Evolutionary conservation across 2,113 vertebrate species (phyloP), one percentile per base, ranked within the genome.

Genomic region (Brienomyrus brachyistius): DNA sequence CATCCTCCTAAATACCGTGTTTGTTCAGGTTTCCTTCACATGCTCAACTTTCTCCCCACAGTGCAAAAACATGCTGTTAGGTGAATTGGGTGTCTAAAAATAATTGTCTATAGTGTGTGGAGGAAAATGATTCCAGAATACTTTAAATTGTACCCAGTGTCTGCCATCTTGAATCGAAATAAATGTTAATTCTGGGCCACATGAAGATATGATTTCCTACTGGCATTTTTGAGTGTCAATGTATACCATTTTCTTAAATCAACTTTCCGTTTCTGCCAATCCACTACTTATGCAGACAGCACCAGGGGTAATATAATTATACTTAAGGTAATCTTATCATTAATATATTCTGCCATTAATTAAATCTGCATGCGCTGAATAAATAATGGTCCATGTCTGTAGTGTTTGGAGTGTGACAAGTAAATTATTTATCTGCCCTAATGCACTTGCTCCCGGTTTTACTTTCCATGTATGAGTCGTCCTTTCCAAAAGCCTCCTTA

Each of bases 351-450:
- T 90, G 90, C 90, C 87, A 70, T 91, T 94, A 93, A 95, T 95
- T 92, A 94, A 94, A 94, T 93, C 91, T 92, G 80, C 91, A 91
- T 93, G 90, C 83, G 87, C 89, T 88, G 85, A 95, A 95, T 95
- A 93, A 94, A 94, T 91, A 90, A 94, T 48, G 21, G 84, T 90
- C 89, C 92, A 91, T 92, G 93, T 94, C 93, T 93, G 50, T 91
- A 91, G 90, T 92, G 93, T 93, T 93, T 88, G 40, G 90, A 90
- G 89, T 91, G 91, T 90, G 91, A 52, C 89, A 90, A 54, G 17
- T 95, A 90, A 94, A 96, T 95, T 93, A 94, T 95, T 94, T 89
- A 91, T 77, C 59, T 48, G 89, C 88, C 92, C 92, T 93, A 92
- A 93, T 91, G 89, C 90, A 93, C 92, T 91, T 89, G 3, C 48